Base-by-base conservation (phyloP, 2,888 invertebrate species). In the Stenchaetothrips biformis region DNA sequence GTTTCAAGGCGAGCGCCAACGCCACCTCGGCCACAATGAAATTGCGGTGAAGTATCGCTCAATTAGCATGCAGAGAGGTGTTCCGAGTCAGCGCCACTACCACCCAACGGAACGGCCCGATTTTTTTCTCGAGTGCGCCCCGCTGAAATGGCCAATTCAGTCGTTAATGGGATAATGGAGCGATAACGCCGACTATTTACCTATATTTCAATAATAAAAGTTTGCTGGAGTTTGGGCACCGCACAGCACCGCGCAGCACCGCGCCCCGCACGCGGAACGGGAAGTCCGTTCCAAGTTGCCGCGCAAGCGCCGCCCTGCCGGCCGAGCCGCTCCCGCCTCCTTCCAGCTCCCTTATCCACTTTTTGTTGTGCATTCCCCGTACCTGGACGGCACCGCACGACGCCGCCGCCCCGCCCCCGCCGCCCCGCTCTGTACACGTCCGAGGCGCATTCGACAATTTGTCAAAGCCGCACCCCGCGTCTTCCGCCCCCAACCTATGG, bases 201-300 rank as follows among this genome's bases (percentile, higher is more conserved):
- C 67, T 74, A 74, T 74, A 74, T 74, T 74, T 74, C 67, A 74
- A 74, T 74, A 74, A 74, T 25, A 74, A 74, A 74, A 74, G 67
- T 74, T 74, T 21, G 59, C 67, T 74, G 2, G 25, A 21, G 25
- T 21, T 74, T 25, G 59, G 59, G 1, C 13, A 13, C 59, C 59
- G 21, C 67, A 25, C 67, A 25, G 53, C 53, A 13, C 11, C 8
- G 67, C 67, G 21, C 67, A 21, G 2, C 37, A 37, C 37, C 37
- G 37, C 37, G 37, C 37, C 37, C 37, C 37, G 37, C 2, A 37
- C 37, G 37, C 37, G 37, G 37, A 1, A 4, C 37, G 37, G 37
- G 37, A 37, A 37, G 59, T 59, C 59, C 16, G 7, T 18, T 18
- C 59, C 59, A 59, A 59, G 18, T 59, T 18, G 59, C 13, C 4